A percentile compares a stretch with the other conserved stretches of the same genome.
phyloP scores from a whole-genome alignment of 2,113 vertebrate species.

The Equus przewalskii region DNA sequence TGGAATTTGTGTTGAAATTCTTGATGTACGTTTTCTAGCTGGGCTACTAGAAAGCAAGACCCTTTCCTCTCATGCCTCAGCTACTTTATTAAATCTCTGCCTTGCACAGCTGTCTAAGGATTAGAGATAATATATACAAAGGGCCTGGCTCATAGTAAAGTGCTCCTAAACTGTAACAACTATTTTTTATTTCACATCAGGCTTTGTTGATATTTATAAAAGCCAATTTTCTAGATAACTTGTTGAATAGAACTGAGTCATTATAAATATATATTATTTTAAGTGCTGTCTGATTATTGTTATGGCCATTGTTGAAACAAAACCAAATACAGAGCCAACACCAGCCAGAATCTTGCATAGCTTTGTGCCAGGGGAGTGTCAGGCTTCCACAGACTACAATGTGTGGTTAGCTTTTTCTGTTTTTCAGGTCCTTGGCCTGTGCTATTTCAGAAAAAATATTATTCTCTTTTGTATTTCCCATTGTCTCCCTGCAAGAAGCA shows the following conservation, averaged over 20 bases:
- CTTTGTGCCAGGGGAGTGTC: not conserved
- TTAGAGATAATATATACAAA: not conserved
- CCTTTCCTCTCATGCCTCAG: not conserved
- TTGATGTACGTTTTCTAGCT: not conserved
- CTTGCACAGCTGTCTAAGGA: not conserved
- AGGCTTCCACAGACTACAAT: not conserved
- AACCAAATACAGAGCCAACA: not conserved
- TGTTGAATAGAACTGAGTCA: not conserved
- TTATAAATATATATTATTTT: not conserved
- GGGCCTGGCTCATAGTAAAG: not conserved
- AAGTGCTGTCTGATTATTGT: constrained; percentile 1
- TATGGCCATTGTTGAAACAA: not conserved
- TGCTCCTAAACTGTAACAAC: not conserved
- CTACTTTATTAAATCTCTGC: too few relatives aligned
- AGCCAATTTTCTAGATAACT: not conserved
- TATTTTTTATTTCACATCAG: not conserved
- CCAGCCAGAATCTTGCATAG: not conserved
- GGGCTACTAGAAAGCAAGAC: not conserved
- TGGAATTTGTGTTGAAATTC: not conserved
- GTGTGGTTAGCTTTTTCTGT: not conserved
- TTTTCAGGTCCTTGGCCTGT: not conserved
- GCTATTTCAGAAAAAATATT: constrained; percentile 41
- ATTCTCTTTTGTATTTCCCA: constrained; percentile 44
- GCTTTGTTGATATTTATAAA: constrained; percentile 13
- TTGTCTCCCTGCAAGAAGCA: constrained; percentile 1